Evolutionary conservation across 2,797 vertebrate species (phyloP).

Genomic region (Eurystomus glaucurus): DNA sequence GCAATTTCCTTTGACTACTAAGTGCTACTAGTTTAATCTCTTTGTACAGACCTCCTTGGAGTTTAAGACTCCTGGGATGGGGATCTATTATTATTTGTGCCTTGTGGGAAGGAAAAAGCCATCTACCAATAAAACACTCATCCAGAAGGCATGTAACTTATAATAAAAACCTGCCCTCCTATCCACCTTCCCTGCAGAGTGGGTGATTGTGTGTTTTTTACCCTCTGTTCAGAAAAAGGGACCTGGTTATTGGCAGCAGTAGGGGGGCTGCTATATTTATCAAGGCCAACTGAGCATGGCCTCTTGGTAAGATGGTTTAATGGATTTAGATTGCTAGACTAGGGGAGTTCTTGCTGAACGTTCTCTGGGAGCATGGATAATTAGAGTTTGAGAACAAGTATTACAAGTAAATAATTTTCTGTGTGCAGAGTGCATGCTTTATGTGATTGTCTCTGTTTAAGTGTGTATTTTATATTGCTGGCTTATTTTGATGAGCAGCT

Average conservation of each 20-base stretch:
- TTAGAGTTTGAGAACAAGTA: background rate
- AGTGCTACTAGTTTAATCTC: constrained; percentile 72
- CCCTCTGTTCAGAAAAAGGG: constrained; percentile 44
- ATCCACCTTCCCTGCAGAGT: constrained; percentile 59
- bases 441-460: background rate
- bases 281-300: constrained; percentile 59
- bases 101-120: constrained; percentile 53
- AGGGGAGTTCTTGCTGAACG: background rate
- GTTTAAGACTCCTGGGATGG: constrained; percentile 42
- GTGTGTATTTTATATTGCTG: background rate
- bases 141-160: constrained; percentile 69
- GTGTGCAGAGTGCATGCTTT: background rate
- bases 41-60: constrained; percentile 59
- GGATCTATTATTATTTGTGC: constrained; percentile 62
- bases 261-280: constrained; percentile 58
- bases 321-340: constrained; percentile 42
- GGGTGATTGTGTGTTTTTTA: constrained; percentile 55
- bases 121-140: constrained; percentile 72
- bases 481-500: background rate
- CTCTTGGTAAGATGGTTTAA: constrained; percentile 59
- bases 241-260: constrained; percentile 43
- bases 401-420: constrained; percentile 16
- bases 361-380: constrained; percentile 18
- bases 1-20: constrained; percentile 60
- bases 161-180: constrained; percentile 39